These are phyloP conservation scores for Stenoptilia bipunctidactyla DNA, from an alignment of 2,888 invertebrate species.

Conservation along the genomic window DNA sequence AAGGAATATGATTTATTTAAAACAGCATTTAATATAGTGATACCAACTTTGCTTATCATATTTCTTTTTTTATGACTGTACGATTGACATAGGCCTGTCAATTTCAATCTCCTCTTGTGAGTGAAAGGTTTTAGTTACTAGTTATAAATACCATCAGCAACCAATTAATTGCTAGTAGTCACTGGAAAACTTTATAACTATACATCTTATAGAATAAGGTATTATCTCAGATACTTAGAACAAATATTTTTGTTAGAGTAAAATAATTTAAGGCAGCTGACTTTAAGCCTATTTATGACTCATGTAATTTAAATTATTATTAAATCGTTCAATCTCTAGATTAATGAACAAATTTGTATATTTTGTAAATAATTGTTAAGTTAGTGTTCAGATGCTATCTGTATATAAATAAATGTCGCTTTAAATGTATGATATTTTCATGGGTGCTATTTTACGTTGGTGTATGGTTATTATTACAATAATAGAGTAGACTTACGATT, in stretches of 20 bases:
- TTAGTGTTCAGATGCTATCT: slow-evolving; percentile 18
- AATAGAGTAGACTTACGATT: slow-evolving; percentile 23
- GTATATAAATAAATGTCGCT: slow-evolving; percentile 46
- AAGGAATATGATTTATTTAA: too few relatives aligned
- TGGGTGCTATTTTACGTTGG: slow-evolving; percentile 66
- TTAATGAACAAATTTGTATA: slow-evolving; percentile 38
- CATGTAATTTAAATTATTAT: slow-evolving; percentile 5
- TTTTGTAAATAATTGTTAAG: slow-evolving; percentile 40
- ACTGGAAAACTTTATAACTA: too few relatives aligned
- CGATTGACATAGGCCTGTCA: too few relatives aligned
- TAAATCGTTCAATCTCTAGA: slow-evolving; percentile 15
- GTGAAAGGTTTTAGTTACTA: too few relatives aligned
- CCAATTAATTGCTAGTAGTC: too few relatives aligned
- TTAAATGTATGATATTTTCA: slow-evolving; percentile 60
- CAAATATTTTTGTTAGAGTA: slow-evolving; percentile 58
- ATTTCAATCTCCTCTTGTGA: too few relatives aligned
- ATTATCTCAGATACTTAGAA: slow-evolving; percentile 53
- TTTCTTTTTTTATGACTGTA: too few relatives aligned
- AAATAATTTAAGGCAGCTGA: slow-evolving; percentile 56
- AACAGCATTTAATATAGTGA: too few relatives aligned
- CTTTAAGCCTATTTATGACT: background rate
- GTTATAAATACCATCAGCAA: too few relatives aligned
- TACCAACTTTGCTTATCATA: too few relatives aligned
- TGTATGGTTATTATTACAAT: slow-evolving; percentile 47
- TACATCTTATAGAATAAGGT: too few relatives aligned